Evolutionary conservation across 2,888 invertebrate genomes (phyloP), one percentile per base, ranked within the genome.

Genomic region (Zygogramma bicolorata): DNA sequence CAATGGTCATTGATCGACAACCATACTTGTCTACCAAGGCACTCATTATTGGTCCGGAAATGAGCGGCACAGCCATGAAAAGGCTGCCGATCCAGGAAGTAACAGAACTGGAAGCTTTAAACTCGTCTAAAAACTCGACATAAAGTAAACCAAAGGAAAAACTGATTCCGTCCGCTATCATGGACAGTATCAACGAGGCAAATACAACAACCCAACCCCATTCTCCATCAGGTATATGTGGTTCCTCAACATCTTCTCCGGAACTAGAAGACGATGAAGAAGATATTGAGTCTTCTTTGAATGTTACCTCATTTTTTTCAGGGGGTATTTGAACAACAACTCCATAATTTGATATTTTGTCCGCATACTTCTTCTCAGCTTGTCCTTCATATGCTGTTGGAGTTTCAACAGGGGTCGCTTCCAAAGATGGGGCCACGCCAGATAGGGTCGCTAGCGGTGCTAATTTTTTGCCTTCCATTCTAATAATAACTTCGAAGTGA

Each of bases 81-180:
- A 84, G 68, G 60, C 82, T 82, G 8, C 83, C 84, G 25, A 84
- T 82, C 79, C 82, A 81, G 1, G 97, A 94, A 0, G 97, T 97
- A 38, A 94, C 94, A 1, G 96, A 92, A 57, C 76, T 77, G 1
- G 81, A 80, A 7, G 81, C 78, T 53, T 75, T 61, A 27, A 81
- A 81, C 68, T 80, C 81, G 6, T 77, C 60, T 93, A 94, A 7
- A 95, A 92, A 93, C 82, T 96, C 93, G 0, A 94, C 93, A 84
- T 95, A 96, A 10, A 98, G 89, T 13, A 97, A 88, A 0, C 98
- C 98, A 85, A 97, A 97, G 0, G 96, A 96, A 85, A 97, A 97
- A 59, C 96, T 95, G 68, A 97, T 92, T 0, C 98, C 98, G 86
- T 98, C 98, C 34, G 96, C 95, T 60, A 98, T 94, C 88, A 96